Evolutionary conservation across 2,888 invertebrate genomes (phyloP), one percentile per base, ranked within the genome.

Genomic region (Conus canariensis): DNA sequence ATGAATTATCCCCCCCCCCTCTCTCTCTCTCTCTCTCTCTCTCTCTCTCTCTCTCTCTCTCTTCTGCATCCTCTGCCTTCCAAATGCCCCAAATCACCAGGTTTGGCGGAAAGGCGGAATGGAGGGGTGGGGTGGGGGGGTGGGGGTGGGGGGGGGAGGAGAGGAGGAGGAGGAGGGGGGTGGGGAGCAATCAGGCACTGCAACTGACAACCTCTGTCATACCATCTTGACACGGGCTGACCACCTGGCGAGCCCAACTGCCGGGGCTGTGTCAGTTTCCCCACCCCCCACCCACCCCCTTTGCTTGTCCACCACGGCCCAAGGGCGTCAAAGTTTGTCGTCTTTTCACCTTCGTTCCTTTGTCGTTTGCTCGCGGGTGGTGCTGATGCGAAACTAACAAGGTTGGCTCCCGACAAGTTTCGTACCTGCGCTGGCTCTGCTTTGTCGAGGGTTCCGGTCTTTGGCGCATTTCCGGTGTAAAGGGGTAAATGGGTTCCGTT

Each of bases 321-420:
- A 19, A 4, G 6, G 82, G 82, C 82, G 82, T 83, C 82, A 83
- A 83, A 83, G 58, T 83, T 83, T 83, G 82, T 83, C 56, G 25
- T 83, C 82, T 83, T 56, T 7, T 25, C 9, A 58, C 10, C 25
- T 45, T 30, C 6, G 5, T 9, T 58, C 56, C 10, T 22, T 83
- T 83, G 82, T 83, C 58, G 58, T 19, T 1, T 58, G 22, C 22
- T 22, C 56, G 56, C 9, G 22, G 19, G 82, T 8, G 58, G 56
- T 83, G 82, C 14, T 80, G 82, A 12, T 58, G 82, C 82, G 82
- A 83, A 58, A 19, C 58, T 83, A 83, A 83, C 82, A 30, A 83
- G 82, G 58, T 83, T 83, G 58, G 22, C 82, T 83, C 82, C 58
- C 16, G 30, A 9, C 30, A 80, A 80, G 77, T 80, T 77, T 30